Conservation (phyloP, 64 coral and sea anemone genomes). For the Montipora efflorescens region DNA sequence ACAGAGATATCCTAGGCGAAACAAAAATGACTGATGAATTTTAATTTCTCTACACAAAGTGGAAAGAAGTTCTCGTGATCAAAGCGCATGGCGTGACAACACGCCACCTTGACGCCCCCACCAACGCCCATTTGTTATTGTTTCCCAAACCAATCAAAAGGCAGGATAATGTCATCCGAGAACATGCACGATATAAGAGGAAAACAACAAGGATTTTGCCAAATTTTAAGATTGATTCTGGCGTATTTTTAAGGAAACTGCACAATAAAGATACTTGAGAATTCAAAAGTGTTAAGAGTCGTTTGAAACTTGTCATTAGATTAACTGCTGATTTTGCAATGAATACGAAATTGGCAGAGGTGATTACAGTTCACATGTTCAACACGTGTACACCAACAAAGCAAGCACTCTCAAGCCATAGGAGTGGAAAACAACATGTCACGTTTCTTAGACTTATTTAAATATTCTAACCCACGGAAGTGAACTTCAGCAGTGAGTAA, state of each 20-base stretch:
- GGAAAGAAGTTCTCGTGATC: neutral
- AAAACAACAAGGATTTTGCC: neutral
- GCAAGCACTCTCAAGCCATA: slow-evolving; percentile 10
- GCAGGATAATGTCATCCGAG: neutral
- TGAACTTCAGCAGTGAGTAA: neutral
- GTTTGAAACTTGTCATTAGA: neutral
- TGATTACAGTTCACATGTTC: slow-evolving; percentile 9
- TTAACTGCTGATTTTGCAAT: neutral
- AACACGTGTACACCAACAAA: slow-evolving; percentile 47
- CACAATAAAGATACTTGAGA: neutral
- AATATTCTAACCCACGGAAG: neutral
- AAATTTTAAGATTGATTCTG: neutral
- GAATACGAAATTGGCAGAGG: neutral
- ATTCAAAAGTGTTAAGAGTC: neutral
- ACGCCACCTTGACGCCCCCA: slow-evolving; percentile 21
- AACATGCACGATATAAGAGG: neutral
- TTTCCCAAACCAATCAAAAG: slow-evolving; percentile 22
- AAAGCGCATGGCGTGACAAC: slow-evolving; percentile 16
- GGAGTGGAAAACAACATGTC: neutral
- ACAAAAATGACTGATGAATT: too few relatives aligned
- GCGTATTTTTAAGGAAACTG: neutral
- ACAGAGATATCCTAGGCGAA: too few relatives aligned
- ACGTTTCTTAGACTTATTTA: neutral
- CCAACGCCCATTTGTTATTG: neutral
- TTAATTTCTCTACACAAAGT: neutral